Base-by-base conservation (phyloP, 2,888 invertebrate species). In the Hydropsyche betteni region DNA sequence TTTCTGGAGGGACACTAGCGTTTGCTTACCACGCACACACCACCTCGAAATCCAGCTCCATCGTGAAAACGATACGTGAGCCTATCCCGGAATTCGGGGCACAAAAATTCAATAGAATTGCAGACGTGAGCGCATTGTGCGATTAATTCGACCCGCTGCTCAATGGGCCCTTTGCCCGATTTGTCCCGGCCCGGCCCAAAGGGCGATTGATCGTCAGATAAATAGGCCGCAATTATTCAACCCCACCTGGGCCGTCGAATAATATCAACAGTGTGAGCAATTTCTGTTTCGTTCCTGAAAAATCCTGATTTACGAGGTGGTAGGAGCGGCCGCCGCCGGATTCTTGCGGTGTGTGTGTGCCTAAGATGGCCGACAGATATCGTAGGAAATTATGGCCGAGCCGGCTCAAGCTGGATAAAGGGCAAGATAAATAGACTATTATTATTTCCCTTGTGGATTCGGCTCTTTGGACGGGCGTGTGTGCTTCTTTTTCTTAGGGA, bases 211-310 rank as follows among this genome's bases (percentile, higher is more conserved):
- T 70, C 70, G 33, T 6, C 12, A 12, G 36, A 12, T 53, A 70
- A 70, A 70, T 70, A 70, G 70, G n/a, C 70, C 70, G 36, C 70
- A 52, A 70, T 70, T 53, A 70, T 53, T 52, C 33, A 53, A 7
- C 64, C 50, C n/a, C 36, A 70, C 70, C 70, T 70, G 53, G 52
- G 3, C 58, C 5, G 8, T 58, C 58, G 58, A 8, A 24, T 16
- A 58, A 58, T 24, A 58, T 58, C 24, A 24, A 24, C 58, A 24
- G 44, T 10, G 34, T 64, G 34, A 64, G 34, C 34, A 64, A 64
- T 64, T 64, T n/a, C 12, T 64, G 64, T 64, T 64, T 64, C 12
- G 64, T 36, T 61, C 12, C 4, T 36, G 36, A 64, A 36, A 34
- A 64, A 64, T 64, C 64, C 64, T 64, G 64, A 64, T 64, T 64